Conservation (phyloP, 2,888 invertebrate species). For the Leptodirus hochenwartii region DNA sequence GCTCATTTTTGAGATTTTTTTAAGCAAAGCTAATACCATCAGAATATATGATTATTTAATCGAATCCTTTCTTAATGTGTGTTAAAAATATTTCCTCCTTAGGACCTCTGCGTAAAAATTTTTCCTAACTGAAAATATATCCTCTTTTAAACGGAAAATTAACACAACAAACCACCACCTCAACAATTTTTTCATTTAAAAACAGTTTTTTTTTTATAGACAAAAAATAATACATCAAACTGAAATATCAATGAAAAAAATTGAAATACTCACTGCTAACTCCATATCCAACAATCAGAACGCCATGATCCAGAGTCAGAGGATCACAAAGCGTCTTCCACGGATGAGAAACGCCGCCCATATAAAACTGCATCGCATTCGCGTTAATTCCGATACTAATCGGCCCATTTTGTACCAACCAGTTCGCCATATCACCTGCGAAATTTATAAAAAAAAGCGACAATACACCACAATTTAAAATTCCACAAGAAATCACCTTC, state of each 20-base stretch:
- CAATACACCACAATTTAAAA: slow-evolving; percentile 1
- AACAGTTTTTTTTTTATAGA: no score
- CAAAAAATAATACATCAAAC: no score
- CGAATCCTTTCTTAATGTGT: no score
- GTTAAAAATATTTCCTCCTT: no score
- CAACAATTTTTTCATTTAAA: no score
- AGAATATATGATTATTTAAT: no score
- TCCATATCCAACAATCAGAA: slow-evolving; percentile 89
- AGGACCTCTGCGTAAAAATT: no score
- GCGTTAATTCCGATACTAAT: slow-evolving; percentile 93
- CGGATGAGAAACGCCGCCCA: slow-evolving; percentile 89
- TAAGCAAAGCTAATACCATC: no score
- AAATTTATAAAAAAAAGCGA: not conserved
- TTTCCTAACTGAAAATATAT: no score
- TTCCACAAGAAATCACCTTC: slow-evolving; percentile 40
- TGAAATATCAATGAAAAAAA: not conserved
- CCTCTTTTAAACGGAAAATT: no score
- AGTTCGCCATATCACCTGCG: slow-evolving; percentile 72
- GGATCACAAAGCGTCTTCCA: slow-evolving; percentile 66
- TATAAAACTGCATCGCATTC: slow-evolving; percentile 92
- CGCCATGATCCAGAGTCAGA: slow-evolving; percentile 74
- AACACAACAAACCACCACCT: no score
- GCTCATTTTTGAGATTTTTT: no score
- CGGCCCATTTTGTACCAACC: slow-evolving; percentile 78
- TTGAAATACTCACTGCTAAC: slow-evolving; percentile 40